Evolutionary conservation across 2,797 vertebrate species (phyloP).

Genomic region (Alosa sapidissima): DNA sequence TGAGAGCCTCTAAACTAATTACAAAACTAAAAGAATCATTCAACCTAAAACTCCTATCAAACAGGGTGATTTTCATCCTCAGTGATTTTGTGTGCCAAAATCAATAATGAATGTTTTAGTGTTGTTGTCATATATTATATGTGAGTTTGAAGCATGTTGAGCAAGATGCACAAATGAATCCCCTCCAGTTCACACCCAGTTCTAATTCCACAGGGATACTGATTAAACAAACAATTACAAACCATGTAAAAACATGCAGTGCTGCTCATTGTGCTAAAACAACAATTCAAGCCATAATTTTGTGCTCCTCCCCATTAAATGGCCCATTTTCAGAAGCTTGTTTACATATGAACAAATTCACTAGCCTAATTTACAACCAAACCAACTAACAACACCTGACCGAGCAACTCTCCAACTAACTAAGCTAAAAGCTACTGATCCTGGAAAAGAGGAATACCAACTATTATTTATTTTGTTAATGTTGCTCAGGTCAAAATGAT

Average conservation of each 20-base stretch:
- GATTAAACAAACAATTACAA: not conserved
- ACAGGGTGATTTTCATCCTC: not conserved
- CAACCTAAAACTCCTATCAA: not conserved
- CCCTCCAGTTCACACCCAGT: not conserved
- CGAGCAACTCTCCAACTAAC: not conserved
- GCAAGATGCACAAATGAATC: not conserved
- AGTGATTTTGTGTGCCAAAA: not conserved
- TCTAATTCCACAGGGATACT: not conserved
- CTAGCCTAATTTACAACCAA: not conserved
- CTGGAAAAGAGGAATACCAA: not conserved
- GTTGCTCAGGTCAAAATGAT: no score
- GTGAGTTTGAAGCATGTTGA: not conserved
- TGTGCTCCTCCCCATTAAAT: not conserved
- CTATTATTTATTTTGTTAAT: no score
- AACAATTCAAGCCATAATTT: no score
- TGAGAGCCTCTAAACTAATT: slow-evolving; percentile 51
- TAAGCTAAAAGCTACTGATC: not conserved
- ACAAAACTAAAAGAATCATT: not conserved
- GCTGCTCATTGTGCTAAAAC: not conserved
- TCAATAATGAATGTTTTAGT: not conserved
- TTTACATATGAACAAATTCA: not conserved
- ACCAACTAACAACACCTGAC: not conserved
- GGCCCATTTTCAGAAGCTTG: not conserved
- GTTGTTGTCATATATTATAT: not conserved
- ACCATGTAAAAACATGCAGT: not conserved